Base-by-base conservation (phyloP, 1,140 invertebrate genomes). In the Notospermus geniculatus region DNA sequence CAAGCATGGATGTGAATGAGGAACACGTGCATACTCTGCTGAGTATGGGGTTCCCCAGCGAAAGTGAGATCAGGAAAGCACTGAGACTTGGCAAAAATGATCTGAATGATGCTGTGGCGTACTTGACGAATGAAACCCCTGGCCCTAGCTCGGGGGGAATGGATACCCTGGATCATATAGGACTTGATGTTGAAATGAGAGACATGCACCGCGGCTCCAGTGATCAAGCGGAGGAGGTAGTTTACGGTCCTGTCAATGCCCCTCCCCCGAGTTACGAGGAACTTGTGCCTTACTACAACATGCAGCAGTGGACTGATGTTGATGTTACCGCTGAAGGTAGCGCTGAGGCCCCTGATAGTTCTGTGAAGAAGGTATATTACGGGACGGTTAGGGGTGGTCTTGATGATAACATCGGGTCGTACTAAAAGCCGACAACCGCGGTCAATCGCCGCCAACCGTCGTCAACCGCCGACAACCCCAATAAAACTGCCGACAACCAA, bases 1-100 rank as follows among this genome's bases (percentile, higher is more conserved):
- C 22, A 62, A 67, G n/a, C 28, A 73, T 74, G 72, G 76, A 91
- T 88, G 83, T 89, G 86, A 84, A 90, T 87, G 82, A 84, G 43
- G 82, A 82, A 57, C 76, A 82, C 62, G 80, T 83, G 28, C 74
- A 78, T 58, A 83, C 78, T 41, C 72, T 84, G 56, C 66, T 84
- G 63, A 75, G 69, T 60, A 85, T 85, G 84, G 84, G 84, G 19
- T 85, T 85, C 70, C 80, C 80, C 17, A 80, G 82, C 60, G 80
- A 84, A 59, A 66, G 72, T 9, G 82, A 84, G 66, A 80, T 85
- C 45, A 77, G 80, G 53, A 72, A 77, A 65, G 84, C 84, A 13
- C 73, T 85, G 9, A 76, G 78, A 60, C 67, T 82, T 30, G 77
- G 83, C 25, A 84, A 84, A 63, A 85, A 85, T 67, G 84, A 85